Percentiles rank a stretch among this genome's conserved stretches.
Evolutionary conservation across 2,888 invertebrate genomes (phyloP).

Genomic region (Notocelia uddmanniana): DNA sequence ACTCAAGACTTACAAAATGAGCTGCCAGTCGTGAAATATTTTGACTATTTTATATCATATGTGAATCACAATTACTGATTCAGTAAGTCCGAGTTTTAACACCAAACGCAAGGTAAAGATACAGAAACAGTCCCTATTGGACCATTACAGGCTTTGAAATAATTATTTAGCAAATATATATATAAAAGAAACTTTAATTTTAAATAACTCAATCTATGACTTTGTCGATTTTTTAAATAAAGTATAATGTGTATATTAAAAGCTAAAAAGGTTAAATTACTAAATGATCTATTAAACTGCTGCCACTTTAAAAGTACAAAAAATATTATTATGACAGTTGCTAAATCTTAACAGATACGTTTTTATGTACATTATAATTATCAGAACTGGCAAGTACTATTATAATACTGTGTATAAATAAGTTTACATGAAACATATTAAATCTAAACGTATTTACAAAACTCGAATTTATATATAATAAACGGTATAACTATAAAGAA

Average conservation of each 20-base stretch:
- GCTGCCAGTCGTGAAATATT: neutral
- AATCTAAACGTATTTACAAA: slow-evolving; percentile 60
- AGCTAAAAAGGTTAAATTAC: slow-evolving; percentile 47
- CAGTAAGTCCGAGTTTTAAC: too few relatives aligned
- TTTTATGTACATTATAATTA: slow-evolving; percentile 66
- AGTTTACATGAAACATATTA: slow-evolving; percentile 62
- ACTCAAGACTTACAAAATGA: neutral
- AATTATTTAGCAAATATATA: slow-evolving; percentile 57
- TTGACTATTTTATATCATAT: neutral
- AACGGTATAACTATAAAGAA: slow-evolving; percentile 42
- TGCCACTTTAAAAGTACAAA: slow-evolving; percentile 53
- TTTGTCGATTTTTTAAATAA: slow-evolving; percentile 58
- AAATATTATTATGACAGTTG: slow-evolving; percentile 63
- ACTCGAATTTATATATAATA: slow-evolving; percentile 43
- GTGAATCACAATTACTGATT: neutral
- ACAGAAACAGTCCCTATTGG: neutral
- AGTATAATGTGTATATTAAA: slow-evolving; percentile 48
- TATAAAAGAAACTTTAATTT: slow-evolving; percentile 55
- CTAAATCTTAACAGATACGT: slow-evolving; percentile 51
- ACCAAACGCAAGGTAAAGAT: slow-evolving; percentile 10
- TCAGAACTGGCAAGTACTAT: slow-evolving; percentile 80
- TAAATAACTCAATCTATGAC: slow-evolving; percentile 63
- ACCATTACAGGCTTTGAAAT: slow-evolving; percentile 46
- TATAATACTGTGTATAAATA: slow-evolving; percentile 82
- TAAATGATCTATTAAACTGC: slow-evolving; percentile 53